These are phyloP conservation scores for Eustalomyia histrio DNA, from an alignment of 2,888 invertebrate species.

Conservation along the genomic window DNA sequence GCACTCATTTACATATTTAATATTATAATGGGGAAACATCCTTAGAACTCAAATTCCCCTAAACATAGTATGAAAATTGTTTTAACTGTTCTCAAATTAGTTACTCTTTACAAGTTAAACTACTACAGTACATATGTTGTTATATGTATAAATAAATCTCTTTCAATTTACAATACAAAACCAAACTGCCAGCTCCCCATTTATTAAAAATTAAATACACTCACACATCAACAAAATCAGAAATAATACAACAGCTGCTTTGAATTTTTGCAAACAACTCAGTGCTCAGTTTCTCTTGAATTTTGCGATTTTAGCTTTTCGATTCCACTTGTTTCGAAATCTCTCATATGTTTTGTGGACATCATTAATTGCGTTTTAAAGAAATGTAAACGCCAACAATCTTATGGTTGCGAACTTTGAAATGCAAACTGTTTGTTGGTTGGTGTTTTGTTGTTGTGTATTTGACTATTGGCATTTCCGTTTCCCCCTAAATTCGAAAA, in stretches of 20 bases:
- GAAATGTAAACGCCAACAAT: slow-evolving; percentile 4
- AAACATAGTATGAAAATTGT: no score
- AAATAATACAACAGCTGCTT: slow-evolving; percentile 38
- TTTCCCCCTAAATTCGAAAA: slow-evolving; percentile 49
- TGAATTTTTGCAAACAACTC: slow-evolving; percentile 10
- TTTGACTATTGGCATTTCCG: slow-evolving; percentile 58
- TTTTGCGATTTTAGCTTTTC: slow-evolving; percentile 39
- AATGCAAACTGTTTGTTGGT: slow-evolving; percentile 34
- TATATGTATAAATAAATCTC: no score
- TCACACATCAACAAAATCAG: background rate
- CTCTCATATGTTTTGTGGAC: slow-evolving; percentile 9
- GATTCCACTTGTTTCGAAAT: slow-evolving; percentile 51
- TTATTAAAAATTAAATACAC: background rate
- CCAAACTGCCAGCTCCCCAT: background rate
- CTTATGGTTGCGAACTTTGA: slow-evolving; percentile 55
- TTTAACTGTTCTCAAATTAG: no score
- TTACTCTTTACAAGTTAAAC: no score
- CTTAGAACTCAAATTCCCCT: no score
- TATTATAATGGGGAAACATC: no score
- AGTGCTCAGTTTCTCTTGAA: slow-evolving; percentile 13
- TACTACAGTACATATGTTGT: no score
- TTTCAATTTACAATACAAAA: no score
- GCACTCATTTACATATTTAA: no score
- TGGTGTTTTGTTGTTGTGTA: background rate
- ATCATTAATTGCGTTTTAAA: slow-evolving; percentile 48